Base-by-base conservation (phyloP, 1,140 invertebrate genomes). In the Drosophila kurseongensis region DNA sequence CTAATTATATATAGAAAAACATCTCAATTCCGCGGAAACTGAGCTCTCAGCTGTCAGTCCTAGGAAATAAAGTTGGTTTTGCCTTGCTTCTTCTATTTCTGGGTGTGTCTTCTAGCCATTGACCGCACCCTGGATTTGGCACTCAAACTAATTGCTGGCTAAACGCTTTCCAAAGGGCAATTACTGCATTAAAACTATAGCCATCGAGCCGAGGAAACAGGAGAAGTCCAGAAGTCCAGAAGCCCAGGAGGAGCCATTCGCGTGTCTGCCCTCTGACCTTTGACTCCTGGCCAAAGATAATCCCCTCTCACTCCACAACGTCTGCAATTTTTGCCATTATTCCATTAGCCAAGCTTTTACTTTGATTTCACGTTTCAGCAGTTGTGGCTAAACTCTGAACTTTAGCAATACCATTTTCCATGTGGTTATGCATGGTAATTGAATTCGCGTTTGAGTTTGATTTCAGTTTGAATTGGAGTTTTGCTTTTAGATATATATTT, bases 111-210 rank as follows among this genome's bases (percentile, higher is more conserved):
- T n/a, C 4, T 13, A 13, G 32, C 23, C 35, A 18, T 41, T 5
- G 50, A 38, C 83, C 83, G 38, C 83, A 80, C 83, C 83, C 71
- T 56, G 18, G 16, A 27, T 40, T 40, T 42, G 45, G 35, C 83
- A 88, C 84, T 88, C 83, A 83, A 89, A 80, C 63, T 88, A 88
- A 88, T 88, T 88, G 84, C 80, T 76, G 48, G 79, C 72, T 80
- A 88, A 88, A 88, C 67, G 66, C 72, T 88, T 78, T 36, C 54
- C 60, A 72, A 82, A 88, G 66, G 69, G 52, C 79, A 88, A 89
- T 88, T 88, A 79, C 59, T 80, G 84, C 72, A 88, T 79, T 83
- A 83, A 74, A 81, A 69, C 57, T 88, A 79, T 88, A 83, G 81
- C 63, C 61, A 74, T 66, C 65, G 13, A 7, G 35, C 9, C 18